These are phyloP conservation scores for Aphodius granarius DNA, from an alignment of 2,888 invertebrate species.

Conservation along the genomic window DNA sequence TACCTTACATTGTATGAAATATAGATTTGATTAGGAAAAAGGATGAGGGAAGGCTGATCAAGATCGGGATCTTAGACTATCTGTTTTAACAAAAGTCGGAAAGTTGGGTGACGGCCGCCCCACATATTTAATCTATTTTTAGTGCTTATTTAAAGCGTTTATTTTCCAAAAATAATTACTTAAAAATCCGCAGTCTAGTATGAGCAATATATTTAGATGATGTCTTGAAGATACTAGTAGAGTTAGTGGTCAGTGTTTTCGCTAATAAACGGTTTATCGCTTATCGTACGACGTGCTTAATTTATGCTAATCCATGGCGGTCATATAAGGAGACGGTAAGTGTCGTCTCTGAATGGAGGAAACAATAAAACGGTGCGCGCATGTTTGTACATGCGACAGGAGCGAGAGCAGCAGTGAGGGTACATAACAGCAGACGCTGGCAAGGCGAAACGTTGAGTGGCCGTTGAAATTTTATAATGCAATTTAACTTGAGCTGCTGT, in stretches of 20 bases:
- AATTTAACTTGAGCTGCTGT: constrained; percentile 5
- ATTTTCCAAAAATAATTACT: too few relatives aligned
- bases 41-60: too few relatives aligned
- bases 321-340: constrained; percentile 1
- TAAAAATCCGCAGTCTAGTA: too few relatives aligned
- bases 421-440: neutral
- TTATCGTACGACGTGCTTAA: neutral
- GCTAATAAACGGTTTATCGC: constrained; percentile 1
- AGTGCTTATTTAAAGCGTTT: too few relatives aligned
- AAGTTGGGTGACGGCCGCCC: too few relatives aligned
- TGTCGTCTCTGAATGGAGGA: constrained; percentile 1
- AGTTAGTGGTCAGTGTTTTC: neutral
- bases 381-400: constrained; percentile 2
- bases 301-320: constrained; percentile 9
- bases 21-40: too few relatives aligned
- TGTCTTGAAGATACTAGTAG: neutral
- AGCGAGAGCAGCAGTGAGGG: neutral
- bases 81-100: too few relatives aligned
- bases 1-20: too few relatives aligned
- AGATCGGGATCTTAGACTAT: too few relatives aligned
- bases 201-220: too few relatives aligned
- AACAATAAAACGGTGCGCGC: constrained; percentile 7
- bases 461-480: constrained; percentile 15
- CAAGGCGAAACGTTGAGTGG: neutral
- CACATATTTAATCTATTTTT: too few relatives aligned